These are phyloP conservation scores for Periophthalmus magnuspinnatus DNA, from an alignment of 2,797 vertebrate species.

Conservation along the genomic window DNA sequence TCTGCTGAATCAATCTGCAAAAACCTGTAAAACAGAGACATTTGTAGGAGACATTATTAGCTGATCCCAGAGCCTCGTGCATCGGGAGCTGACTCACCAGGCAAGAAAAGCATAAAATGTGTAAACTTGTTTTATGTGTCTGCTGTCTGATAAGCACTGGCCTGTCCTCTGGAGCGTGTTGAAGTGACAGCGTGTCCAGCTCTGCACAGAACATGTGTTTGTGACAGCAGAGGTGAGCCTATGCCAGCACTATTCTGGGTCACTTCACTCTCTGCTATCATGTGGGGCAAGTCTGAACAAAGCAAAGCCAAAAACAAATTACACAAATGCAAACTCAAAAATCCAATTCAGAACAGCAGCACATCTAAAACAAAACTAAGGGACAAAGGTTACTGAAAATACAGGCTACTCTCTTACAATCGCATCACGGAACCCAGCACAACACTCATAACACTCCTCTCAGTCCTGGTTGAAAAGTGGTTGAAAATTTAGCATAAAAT, in stretches of 20 bases:
- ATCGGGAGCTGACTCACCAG: background rate
- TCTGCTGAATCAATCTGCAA: background rate
- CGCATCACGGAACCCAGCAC: too few relatives aligned
- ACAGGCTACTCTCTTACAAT: background rate
- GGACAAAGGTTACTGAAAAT: background rate
- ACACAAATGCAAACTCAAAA: background rate
- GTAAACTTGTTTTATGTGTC: background rate
- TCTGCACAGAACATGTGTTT: conserved; percentile 21
- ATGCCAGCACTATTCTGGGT: conserved; percentile 10
- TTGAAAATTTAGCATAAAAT: too few relatives aligned
- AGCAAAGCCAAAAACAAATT: background rate
- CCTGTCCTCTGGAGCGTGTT: conserved; percentile 13
- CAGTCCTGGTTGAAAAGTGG: too few relatives aligned
- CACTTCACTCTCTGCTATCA: background rate
- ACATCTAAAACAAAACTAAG: background rate
- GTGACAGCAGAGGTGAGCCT: conserved; percentile 29
- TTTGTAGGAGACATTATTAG: background rate
- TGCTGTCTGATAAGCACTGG: conserved; percentile 16
- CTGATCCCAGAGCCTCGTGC: background rate
- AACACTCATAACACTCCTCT: too few relatives aligned
- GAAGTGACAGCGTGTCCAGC: conserved; percentile 25
- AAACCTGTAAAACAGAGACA: background rate
- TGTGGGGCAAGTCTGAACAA: background rate
- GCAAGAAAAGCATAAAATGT: background rate
- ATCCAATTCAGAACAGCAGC: background rate